Evolutionary conservation across 2,797 vertebrate genomes (phyloP), one percentile per base, ranked within the genome.

Genomic region (Tolypeutes matacus): DNA sequence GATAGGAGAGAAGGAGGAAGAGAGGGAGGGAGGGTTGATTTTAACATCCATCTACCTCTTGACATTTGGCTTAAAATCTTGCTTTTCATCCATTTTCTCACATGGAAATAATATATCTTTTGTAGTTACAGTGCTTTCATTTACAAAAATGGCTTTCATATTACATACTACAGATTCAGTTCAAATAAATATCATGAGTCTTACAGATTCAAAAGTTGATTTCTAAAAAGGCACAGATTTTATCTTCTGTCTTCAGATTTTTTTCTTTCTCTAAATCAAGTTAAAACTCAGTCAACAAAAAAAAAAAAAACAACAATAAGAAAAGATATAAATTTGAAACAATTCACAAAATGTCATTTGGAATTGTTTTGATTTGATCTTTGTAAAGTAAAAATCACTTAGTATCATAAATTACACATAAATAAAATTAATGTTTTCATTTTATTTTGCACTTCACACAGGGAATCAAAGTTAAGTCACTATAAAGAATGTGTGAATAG

Each of bases 341-440:
- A 81, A 20, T 13, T 69, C 18, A 92, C 20, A 95, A 76, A 75
- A 25, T 51, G 46, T 60, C 29, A 70, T 34, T 89, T 72, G 49
- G 17, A 65, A 85, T 60, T 82, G 21, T 36, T 86, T 88, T 91
- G 36, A 62, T 25, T 77, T 23, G 73, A 82, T 78, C 27, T 78
- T 42, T 64, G 69, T 65, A 69, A 96, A 93, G 92, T 85, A 25
- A 72, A 86, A 96, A 84, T 67, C 76, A 65, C 46, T 90, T 87
- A 84, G 69, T 94, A 81, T 5, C 70, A 85, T 89, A 29, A 65
- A 84, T 56, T 84, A 27, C 8, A 78, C 20, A 46, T 5, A 29
- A 93, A 83, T 87, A 84, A 86, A 93, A 69, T 80, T 62, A 93
- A 49, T 34, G n/a, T n/a, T 75, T 96, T 88, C 86, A 94, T 89